Evolutionary conservation across 2,113 vertebrate species (phyloP).

Genomic region (Ameiurus melas): DNA sequence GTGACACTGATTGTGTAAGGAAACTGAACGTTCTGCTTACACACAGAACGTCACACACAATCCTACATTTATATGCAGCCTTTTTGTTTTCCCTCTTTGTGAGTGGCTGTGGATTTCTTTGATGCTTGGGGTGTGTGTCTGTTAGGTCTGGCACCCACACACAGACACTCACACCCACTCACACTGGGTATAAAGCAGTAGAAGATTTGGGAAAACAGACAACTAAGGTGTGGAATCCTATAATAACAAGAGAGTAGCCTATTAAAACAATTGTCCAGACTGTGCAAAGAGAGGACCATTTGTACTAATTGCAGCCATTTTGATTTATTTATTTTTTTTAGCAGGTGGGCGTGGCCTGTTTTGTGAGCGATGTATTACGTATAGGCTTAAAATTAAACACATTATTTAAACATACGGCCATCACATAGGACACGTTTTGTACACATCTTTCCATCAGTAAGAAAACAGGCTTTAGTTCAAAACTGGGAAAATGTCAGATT

Average conservation of each 20-base stretch:
- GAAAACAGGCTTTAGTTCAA: background rate
- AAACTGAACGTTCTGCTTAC: conserved; percentile 24
- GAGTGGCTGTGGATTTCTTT: conserved; percentile 28
- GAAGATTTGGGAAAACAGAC: conserved; percentile 60
- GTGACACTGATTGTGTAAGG: conserved; percentile 35
- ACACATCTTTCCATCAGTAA: background rate
- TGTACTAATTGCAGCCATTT: background rate
- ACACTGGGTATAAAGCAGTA: conserved; percentile 39
- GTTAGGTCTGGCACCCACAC: conserved; percentile 58
- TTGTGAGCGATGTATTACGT: background rate
- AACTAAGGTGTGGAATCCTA: conserved; percentile 64
- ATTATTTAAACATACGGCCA: background rate
- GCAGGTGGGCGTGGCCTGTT: conserved; percentile 7
- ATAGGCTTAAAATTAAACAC: background rate
- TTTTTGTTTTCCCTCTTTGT: background rate
- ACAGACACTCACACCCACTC: background rate
- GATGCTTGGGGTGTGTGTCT: conserved; percentile 52
- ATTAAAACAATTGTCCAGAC: conserved; percentile 66
- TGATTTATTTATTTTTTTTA: background rate
- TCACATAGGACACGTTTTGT: background rate
- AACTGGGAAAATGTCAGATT: background rate
- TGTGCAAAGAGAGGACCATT: conserved; percentile 22
- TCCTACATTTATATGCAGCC: conserved; percentile 15
- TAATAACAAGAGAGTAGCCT: conserved; percentile 64
- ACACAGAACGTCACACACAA: conserved; percentile 30